A percentile compares a stretch with the other conserved stretches of the same genome.
These are phyloP conservation scores for Leguminivora glycinivorella DNA, from an alignment of 1,140 invertebrate genomes.

Conservation along the genomic window DNA sequence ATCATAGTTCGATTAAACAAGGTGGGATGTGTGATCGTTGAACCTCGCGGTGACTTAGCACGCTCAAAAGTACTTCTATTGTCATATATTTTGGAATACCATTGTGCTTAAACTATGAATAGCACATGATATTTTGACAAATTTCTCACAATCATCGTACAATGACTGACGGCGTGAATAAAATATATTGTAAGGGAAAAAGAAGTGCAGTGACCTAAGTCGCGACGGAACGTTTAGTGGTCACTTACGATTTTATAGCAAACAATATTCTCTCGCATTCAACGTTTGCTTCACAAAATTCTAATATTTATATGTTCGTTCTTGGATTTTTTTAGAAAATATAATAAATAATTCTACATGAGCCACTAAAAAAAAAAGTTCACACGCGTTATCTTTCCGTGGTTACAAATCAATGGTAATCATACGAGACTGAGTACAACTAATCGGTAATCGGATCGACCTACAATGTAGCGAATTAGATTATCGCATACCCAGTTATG, in stretches of 20 bases:
- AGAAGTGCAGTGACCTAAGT: slow-evolving; percentile 4
- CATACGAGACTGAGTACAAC: background rate
- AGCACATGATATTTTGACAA: background rate
- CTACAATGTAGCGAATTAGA: background rate
- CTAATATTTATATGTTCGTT: background rate
- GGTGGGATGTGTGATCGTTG: background rate
- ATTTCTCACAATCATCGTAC: slow-evolving; percentile 11
- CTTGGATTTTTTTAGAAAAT: background rate
- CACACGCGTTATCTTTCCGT: background rate
- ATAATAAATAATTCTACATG: background rate
- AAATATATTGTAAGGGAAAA: background rate
- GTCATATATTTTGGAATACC: background rate
- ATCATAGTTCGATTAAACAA: slow-evolving; percentile 24
- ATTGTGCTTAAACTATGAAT: background rate
- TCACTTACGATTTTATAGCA: slow-evolving; percentile 1
- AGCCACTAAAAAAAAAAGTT: background rate
- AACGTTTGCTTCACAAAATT: background rate
- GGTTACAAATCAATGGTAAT: background rate
- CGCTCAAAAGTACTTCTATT: background rate
- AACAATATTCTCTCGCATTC: slow-evolving; percentile 2
- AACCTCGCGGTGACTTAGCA: background rate
- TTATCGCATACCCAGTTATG: background rate
- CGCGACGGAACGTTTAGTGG: background rate
- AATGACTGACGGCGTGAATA: slow-evolving; percentile 6
- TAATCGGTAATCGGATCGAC: slow-evolving; percentile 3